phyloP scores from a whole-genome alignment of 2,797 vertebrate genomes.

The Tachyglossus aculeatus region DNA sequence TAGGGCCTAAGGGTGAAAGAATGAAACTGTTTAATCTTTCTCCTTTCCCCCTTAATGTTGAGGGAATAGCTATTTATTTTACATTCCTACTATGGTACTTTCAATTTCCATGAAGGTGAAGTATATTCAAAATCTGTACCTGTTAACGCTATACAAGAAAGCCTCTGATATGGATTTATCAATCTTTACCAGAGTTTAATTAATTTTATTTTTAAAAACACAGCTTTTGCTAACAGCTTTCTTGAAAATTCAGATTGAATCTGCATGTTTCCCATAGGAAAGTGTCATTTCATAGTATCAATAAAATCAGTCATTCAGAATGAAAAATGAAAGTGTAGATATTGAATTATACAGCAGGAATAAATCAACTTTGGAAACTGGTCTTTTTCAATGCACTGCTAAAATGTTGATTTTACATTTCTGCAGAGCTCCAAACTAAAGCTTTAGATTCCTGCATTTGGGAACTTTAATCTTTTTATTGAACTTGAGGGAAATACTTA shows the following conservation, averaged over 20 bases:
- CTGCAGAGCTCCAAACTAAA: too few species aligned
- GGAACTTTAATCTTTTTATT: slow-evolving; percentile 29
- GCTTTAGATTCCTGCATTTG: too few species aligned
- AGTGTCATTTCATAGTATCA: neutral
- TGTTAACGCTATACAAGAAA: too few species aligned
- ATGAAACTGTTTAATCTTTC: neutral
- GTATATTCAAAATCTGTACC: too few species aligned
- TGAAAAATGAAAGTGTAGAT: neutral
- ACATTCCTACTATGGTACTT: too few species aligned
- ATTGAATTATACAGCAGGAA: neutral
- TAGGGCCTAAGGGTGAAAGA: neutral
- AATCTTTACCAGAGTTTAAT: too few species aligned
- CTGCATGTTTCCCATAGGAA: neutral
- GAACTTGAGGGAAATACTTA: slow-evolving; percentile 21
- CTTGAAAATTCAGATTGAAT: too few species aligned
- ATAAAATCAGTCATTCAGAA: neutral
- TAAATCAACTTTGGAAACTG: too few species aligned
- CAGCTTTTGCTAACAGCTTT: neutral
- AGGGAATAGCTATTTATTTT: too few species aligned
- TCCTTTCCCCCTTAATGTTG: neutral
- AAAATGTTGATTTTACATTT: neutral
- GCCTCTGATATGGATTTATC: too few species aligned
- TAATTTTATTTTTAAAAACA: too few species aligned
- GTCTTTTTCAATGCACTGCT: neutral
- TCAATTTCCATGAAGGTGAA: too few species aligned